phyloP scores from a whole-genome alignment of 2,797 vertebrate genomes.

The Acipenser ruthenus region DNA sequence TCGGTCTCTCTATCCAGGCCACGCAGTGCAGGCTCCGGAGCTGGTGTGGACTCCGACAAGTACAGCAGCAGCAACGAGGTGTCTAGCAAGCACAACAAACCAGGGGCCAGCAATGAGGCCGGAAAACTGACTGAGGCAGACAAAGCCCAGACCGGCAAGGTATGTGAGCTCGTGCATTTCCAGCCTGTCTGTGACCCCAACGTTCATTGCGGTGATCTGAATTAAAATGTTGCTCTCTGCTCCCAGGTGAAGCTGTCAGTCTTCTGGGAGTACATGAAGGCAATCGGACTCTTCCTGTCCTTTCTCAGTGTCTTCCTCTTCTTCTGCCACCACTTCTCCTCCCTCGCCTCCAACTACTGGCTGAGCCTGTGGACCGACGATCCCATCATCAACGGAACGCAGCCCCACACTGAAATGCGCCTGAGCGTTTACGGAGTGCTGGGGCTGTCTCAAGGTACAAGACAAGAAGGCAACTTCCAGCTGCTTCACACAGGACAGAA shows the following conservation, averaged over 20 bases:
- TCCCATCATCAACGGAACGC: constrained; percentile 80
- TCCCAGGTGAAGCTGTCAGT: constrained; percentile 79
- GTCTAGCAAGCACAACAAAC: constrained; percentile 30
- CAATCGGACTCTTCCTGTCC: constrained; percentile 74
- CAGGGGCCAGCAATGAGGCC: constrained; percentile 32
- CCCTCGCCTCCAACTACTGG: constrained; percentile 89
- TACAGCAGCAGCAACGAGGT: constrained; percentile 26
- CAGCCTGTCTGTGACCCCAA: no score
- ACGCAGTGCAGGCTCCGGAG: constrained; percentile 18
- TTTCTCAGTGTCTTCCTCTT: constrained; percentile 77
- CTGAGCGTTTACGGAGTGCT: constrained; percentile 79
- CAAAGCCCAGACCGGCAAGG: constrained; percentile 82
- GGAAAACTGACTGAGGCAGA: constrained; percentile 82
- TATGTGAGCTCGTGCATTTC: constrained; percentile 34
- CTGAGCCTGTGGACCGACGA: constrained; percentile 93
- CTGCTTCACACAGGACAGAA: neutral
- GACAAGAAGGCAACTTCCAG: neutral
- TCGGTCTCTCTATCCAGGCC: neutral
- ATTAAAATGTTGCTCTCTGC: neutral
- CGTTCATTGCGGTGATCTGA: neutral
- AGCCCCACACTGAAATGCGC: constrained; percentile 65
- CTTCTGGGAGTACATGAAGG: constrained; percentile 89
- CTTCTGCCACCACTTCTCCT: constrained; percentile 67
- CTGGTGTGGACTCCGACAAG: constrained; percentile 25
- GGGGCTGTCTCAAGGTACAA: constrained; percentile 79